These are phyloP conservation scores for Aldrovandia affinis DNA, from an alignment of 2,797 vertebrate genomes.

Conservation along the genomic window DNA sequence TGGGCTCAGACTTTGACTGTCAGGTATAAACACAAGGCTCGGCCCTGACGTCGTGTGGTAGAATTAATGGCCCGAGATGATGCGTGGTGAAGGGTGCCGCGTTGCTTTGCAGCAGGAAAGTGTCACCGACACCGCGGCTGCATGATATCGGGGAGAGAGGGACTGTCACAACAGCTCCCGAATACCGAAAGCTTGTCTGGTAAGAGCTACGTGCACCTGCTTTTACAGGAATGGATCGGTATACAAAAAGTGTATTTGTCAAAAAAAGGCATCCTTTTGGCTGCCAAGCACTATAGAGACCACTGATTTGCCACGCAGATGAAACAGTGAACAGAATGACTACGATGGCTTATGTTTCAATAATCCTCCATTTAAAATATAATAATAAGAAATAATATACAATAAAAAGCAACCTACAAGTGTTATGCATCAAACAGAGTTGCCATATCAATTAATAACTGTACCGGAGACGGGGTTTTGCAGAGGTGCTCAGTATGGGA, in stretches of 20 bases:
- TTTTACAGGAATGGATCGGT: background rate
- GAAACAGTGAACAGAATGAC: background rate
- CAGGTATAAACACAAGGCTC: background rate
- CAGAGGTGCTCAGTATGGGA: background rate
- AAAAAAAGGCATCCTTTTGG: background rate
- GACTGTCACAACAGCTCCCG: background rate
- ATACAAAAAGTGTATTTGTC: background rate
- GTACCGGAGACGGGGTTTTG: background rate
- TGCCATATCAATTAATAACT: background rate
- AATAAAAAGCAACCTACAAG: background rate
- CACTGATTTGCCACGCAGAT: background rate
- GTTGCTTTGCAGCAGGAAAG: background rate
- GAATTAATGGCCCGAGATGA: background rate
- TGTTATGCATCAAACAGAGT: background rate
- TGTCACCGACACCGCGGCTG: background rate
- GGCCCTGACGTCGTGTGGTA: background rate
- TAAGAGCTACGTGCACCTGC: background rate
- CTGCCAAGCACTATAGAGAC: background rate
- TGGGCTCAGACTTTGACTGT: conserved; percentile 1
- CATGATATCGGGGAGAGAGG: background rate
- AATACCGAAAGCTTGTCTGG: background rate
- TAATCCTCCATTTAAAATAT: background rate
- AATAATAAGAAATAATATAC: background rate
- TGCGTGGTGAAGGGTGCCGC: background rate
- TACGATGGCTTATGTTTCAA: background rate